Conservation (phyloP, 2,797 vertebrate species). For the Leptodactylus fallax region DNA sequence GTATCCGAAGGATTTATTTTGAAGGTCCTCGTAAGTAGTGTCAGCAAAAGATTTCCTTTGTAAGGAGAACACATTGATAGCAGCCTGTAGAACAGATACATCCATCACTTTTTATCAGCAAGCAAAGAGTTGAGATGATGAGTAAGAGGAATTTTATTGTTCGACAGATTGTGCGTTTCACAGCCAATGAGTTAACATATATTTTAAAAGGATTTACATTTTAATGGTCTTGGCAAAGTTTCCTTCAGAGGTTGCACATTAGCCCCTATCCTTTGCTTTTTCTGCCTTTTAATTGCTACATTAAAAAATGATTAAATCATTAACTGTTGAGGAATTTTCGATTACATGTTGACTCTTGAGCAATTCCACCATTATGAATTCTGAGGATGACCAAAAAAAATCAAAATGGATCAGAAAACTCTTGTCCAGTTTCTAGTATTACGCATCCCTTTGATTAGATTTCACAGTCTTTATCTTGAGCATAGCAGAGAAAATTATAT, state of each 20-base stretch:
- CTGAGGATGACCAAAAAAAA: neutral
- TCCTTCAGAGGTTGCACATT: slow-evolving; percentile 52
- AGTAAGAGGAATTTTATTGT: slow-evolving; percentile 63
- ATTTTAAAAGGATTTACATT: slow-evolving; percentile 60
- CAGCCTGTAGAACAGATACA: slow-evolving; percentile 46
- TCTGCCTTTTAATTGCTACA: slow-evolving; percentile 43
- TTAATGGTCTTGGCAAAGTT: slow-evolving; percentile 58
- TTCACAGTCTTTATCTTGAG: slow-evolving; percentile 33
- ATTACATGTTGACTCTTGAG: slow-evolving; percentile 14
- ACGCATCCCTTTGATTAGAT: slow-evolving; percentile 25
- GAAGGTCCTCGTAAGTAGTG: slow-evolving; percentile 41
- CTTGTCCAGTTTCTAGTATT: slow-evolving; percentile 19
- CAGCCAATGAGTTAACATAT: slow-evolving; percentile 60
- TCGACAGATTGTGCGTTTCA: slow-evolving; percentile 58
- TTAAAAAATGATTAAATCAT: slow-evolving; percentile 50
- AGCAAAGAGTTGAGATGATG: slow-evolving; percentile 53
- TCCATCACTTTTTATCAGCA: slow-evolving; percentile 62
- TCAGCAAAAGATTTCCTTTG: slow-evolving; percentile 54
- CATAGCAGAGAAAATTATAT: slow-evolving; percentile 40
- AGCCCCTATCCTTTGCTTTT: slow-evolving; percentile 36
- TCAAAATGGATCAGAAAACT: slow-evolving; percentile 10
- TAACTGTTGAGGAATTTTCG: slow-evolving; percentile 26
- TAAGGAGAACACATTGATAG: slow-evolving; percentile 53
- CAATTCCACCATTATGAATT: neutral
- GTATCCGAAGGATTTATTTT: slow-evolving; percentile 40